Evolutionary conservation across 35 echinoderm and acorn worm species (phyloP).

Genomic region (Strongylocentrotus purpuratus): DNA sequence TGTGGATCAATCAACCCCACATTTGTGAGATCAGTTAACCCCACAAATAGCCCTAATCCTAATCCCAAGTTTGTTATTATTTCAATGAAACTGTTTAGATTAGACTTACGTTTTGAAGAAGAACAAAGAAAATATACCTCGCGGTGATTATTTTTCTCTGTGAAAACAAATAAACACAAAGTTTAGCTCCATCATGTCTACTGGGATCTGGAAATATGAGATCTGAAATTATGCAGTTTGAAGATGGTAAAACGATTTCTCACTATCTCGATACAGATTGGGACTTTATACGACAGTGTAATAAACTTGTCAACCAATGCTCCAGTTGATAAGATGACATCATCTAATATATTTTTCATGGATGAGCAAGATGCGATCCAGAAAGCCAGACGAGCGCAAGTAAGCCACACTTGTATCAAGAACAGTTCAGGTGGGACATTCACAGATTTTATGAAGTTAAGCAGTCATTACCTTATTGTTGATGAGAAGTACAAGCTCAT

Average conservation of each 20-base stretch:
- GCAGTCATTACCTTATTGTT: conserved; percentile 42
- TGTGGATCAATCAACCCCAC: too few species aligned
- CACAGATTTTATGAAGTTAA: not conserved
- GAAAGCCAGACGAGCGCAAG: not conserved
- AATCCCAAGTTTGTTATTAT: too few species aligned
- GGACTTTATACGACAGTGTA: not conserved
- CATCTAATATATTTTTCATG: not conserved
- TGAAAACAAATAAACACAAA: too few species aligned
- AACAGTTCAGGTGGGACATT: not conserved
- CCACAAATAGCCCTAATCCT: too few species aligned
- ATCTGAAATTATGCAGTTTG: too few species aligned
- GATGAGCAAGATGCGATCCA: not conserved
- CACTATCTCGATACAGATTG: not conserved
- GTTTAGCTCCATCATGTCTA: too few species aligned
- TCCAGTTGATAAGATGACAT: not conserved
- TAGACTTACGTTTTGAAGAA: too few species aligned
- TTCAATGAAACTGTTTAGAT: too few species aligned
- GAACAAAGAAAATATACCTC: too few species aligned
- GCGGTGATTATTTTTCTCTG: too few species aligned
- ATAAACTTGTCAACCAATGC: not conserved
- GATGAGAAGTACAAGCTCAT: conserved; percentile 86
- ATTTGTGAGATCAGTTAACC: too few species aligned
- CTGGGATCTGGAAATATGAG: too few species aligned
- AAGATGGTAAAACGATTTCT: not conserved
- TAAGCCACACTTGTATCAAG: not conserved